A percentile compares a stretch with the other conserved stretches of the same genome.
Conservation (phyloP, 2,113 vertebrate species). For the Edolisoma coerulescens region DNA sequence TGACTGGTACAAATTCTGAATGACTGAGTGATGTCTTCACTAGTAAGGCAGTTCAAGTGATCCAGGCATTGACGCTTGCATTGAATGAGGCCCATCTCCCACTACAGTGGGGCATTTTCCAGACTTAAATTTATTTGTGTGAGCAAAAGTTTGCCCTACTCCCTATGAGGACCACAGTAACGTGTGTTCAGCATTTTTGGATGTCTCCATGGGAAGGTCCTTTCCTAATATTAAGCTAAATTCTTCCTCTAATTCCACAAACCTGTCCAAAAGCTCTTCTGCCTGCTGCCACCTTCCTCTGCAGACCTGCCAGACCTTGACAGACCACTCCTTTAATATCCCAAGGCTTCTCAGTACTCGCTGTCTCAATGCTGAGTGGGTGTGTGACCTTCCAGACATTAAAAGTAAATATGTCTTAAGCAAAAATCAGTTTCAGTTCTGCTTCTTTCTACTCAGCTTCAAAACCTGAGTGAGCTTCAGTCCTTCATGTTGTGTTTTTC, state of each 20-base stretch:
- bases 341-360: not conserved
- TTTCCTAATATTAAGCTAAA: not conserved
- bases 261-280: not conserved
- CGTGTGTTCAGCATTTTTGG: accelerated
- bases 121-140: not conserved
- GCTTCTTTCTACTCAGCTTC: not conserved
- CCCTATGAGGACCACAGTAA: not conserved
- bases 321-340: not conserved
- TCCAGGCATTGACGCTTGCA: not conserved
- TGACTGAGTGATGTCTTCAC: not conserved
- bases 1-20: not conserved
- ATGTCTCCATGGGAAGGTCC: not conserved
- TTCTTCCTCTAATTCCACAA: not conserved
- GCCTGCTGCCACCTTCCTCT: not conserved
- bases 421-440: not conserved
- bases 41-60: not conserved
- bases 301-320: not conserved
- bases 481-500: not conserved
- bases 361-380: not conserved
- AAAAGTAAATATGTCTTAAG: not conserved
- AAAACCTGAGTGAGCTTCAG: not conserved
- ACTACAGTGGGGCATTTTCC: not conserved
- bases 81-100: not conserved
- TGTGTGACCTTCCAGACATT: not conserved
- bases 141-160: not conserved